phyloP scores from a whole-genome alignment of 1,140 invertebrate species.

The Holotrichia oblita region DNA sequence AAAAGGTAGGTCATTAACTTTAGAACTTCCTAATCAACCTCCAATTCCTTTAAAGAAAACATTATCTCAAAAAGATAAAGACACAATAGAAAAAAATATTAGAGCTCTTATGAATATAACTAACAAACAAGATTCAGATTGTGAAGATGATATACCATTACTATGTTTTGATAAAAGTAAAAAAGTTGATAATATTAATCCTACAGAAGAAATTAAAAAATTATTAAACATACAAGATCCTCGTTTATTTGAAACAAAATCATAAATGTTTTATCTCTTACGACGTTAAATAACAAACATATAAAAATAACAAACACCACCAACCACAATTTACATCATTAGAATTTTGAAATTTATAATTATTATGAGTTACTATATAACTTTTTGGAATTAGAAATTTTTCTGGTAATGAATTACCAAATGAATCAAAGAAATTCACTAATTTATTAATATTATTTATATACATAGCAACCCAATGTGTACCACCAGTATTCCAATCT shows the following conservation, averaged over 20 bases:
- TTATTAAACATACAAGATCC: conserved; percentile 13
- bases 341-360: conserved; percentile 10
- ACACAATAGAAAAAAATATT: not conserved
- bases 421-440: conserved; percentile 13
- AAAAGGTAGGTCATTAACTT: not conserved
- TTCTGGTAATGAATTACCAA: conserved; percentile 13
- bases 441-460: conserved; percentile 7
- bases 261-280: conserved; percentile 6
- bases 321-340: conserved; percentile 13
- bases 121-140: conserved; percentile 8
- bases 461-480: conserved; percentile 12
- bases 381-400: conserved; percentile 9
- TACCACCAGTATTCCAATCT: conserved; percentile 12
- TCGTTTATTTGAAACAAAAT: conserved; percentile 7
- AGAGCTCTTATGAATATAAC: conserved; percentile 13
- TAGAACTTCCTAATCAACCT: not conserved
- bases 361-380: conserved; percentile 4
- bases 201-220: conserved; percentile 9
- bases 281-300: conserved; percentile 3
- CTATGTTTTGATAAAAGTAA: conserved; percentile 9
- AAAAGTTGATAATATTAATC: conserved; percentile 3
- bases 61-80: conserved; percentile 4
- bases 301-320: conserved; percentile 8
- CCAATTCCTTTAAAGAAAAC: conserved; percentile 13
- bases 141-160: conserved; percentile 13